These are phyloP conservation scores for Drosophila biarmipes DNA, from an alignment of 1,140 invertebrate genomes.

Conservation along the genomic window DNA sequence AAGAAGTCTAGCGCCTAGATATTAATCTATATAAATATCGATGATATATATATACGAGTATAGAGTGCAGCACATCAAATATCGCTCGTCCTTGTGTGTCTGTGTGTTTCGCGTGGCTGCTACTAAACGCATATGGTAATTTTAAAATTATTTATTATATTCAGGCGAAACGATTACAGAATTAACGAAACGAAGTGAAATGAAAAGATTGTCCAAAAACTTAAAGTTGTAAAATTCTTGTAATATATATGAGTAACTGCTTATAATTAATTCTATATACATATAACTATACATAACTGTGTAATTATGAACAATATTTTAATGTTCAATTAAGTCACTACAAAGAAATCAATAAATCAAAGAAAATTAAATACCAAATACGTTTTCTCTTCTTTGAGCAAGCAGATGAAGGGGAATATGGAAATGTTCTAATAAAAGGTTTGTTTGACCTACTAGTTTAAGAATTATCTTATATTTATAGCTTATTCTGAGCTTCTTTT, in stretches of 20 bases:
- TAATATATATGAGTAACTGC: constrained; percentile 58
- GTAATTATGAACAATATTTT: constrained; percentile 80
- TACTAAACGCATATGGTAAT: constrained; percentile 72
- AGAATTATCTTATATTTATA: not conserved
- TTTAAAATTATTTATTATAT: constrained; percentile 78
- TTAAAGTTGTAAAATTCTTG: constrained; percentile 80
- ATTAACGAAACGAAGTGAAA: constrained; percentile 74
- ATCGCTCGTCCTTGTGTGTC: constrained; percentile 38
- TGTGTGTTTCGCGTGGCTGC: constrained; percentile 49
- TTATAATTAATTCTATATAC: constrained; percentile 52
- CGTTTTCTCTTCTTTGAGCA: constrained; percentile 4
- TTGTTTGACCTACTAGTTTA: too few species aligned
- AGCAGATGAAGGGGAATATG: too few species aligned
- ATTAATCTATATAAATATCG: constrained; percentile 39
- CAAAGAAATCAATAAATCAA: constrained; percentile 78
- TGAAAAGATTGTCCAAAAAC: constrained; percentile 83
- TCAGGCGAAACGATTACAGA: constrained; percentile 50
- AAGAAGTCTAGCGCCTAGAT: constrained; percentile 53
- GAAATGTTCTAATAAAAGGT: too few species aligned
- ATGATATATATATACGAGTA: constrained; percentile 30
- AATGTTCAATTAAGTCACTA: constrained; percentile 81
- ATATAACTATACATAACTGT: constrained; percentile 55
- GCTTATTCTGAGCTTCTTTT: not conserved
- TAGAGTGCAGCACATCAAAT: constrained; percentile 31
- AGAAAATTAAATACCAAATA: constrained; percentile 60